Evolutionary conservation across 1,140 invertebrate species (phyloP).

Genomic region (Metaphire vulgaris): DNA sequence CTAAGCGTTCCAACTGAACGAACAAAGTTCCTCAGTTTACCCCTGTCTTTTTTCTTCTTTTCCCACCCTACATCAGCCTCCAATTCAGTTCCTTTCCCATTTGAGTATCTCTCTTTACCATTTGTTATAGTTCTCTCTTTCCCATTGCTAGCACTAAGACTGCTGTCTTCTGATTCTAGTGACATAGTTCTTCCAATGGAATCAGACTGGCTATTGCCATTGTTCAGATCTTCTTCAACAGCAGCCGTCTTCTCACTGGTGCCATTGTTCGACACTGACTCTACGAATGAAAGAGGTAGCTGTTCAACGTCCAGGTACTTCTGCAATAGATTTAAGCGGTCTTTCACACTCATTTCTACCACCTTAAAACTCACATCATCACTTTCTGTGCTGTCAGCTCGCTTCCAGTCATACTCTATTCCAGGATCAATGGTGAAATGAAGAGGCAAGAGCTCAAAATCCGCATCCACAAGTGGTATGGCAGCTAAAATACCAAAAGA

Average conservation of each 20-base stretch:
- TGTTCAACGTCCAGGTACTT: slow-evolving; percentile 6
- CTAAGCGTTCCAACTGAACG: background rate
- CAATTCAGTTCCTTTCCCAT: background rate
- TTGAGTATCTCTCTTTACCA: background rate
- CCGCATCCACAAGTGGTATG: slow-evolving; percentile 68
- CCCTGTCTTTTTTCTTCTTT: background rate
- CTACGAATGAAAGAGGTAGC: background rate
- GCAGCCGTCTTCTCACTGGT: background rate
- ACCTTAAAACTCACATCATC: background rate
- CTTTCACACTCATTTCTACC: background rate
- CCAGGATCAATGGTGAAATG: slow-evolving; percentile 78
- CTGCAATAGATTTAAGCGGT: background rate
- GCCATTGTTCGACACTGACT: background rate
- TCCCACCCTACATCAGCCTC: background rate
- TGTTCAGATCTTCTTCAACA: background rate
- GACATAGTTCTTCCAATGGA: background rate
- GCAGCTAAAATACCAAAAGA: slow-evolving; percentile 53
- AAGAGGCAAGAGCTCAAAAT: slow-evolving; percentile 66
- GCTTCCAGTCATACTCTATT: slow-evolving; percentile 62
- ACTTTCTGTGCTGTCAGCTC: slow-evolving; percentile 41
- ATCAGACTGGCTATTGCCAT: background rate
- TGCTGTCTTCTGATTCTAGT: background rate
- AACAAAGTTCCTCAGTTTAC: background rate
- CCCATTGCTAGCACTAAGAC: background rate
- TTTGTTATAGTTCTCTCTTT: background rate